Evolutionary conservation across 1,140 invertebrate genomes (phyloP).

Genomic region (Bombyx mandarina): DNA sequence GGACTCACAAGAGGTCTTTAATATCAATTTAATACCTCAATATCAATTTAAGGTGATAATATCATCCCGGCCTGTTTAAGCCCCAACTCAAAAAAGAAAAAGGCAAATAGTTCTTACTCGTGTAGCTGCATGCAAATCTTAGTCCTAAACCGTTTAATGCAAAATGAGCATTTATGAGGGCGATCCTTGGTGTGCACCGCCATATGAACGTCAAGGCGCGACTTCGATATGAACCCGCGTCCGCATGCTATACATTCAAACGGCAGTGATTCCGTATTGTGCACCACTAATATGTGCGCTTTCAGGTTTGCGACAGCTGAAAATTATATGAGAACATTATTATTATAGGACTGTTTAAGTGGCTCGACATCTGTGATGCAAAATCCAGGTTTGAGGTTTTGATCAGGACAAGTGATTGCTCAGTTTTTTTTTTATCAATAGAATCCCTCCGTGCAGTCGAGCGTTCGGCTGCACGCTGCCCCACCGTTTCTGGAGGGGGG

Average conservation of each 20-base stretch:
- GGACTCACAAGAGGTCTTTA: no score
- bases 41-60: no score
- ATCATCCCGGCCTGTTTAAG: not conserved
- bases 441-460: no score
- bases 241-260: constrained; percentile 40
- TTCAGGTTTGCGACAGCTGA: constrained; percentile 29
- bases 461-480: no score
- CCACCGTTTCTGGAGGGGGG: no score
- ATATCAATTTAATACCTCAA: no score
- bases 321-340: not conserved
- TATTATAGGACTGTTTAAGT: no score
- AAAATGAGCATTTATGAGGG: constrained; percentile 29
- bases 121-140: constrained; percentile 25
- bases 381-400: no score
- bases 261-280: constrained; percentile 28
- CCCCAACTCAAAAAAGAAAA: not conserved
- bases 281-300: constrained; percentile 25
- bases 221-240: constrained; percentile 34
- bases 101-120: constrained; percentile 22
- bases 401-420: no score
- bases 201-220: constrained; percentile 28
- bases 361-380: no score
- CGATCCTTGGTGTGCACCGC: constrained; percentile 35
- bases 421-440: no score
- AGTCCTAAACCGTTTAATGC: constrained; percentile 30